Evolutionary conservation across 2,113 vertebrate species (phyloP).

Genomic region (Oceanodroma tethys): DNA sequence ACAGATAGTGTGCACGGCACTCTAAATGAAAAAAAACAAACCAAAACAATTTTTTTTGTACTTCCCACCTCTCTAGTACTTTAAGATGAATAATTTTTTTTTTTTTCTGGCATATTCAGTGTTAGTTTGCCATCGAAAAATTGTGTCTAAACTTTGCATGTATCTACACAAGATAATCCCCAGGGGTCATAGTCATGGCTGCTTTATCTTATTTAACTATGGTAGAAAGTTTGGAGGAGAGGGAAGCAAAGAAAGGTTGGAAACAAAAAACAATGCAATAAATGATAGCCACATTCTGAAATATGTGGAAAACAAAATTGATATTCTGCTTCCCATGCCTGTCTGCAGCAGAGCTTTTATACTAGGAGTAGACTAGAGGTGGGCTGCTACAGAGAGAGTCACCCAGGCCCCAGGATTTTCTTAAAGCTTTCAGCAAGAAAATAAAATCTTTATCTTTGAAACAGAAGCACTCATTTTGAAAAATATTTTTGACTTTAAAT

Average conservation of each 20-base stretch:
- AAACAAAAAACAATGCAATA: neutral
- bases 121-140: neutral
- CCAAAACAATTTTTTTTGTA: neutral
- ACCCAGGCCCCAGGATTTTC: neutral
- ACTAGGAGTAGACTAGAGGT: neutral
- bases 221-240: neutral
- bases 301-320: neutral
- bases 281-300: neutral
- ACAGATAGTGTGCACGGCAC: neutral
- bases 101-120: neutral
- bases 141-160: neutral
- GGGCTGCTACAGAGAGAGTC: neutral
- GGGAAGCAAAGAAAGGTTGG: neutral
- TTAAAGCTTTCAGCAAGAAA: neutral
- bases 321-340: neutral
- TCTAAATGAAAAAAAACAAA: neutral
- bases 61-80: neutral
- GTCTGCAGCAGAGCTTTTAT: neutral
- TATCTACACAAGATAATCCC: neutral
- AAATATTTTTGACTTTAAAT: neutral
- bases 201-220: neutral
- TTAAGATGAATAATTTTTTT: neutral
- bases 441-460: neutral
- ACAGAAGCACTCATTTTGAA: neutral
- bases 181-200: neutral